phyloP scores from a whole-genome alignment of 2,888 invertebrate genomes.

The Nineta flava region DNA sequence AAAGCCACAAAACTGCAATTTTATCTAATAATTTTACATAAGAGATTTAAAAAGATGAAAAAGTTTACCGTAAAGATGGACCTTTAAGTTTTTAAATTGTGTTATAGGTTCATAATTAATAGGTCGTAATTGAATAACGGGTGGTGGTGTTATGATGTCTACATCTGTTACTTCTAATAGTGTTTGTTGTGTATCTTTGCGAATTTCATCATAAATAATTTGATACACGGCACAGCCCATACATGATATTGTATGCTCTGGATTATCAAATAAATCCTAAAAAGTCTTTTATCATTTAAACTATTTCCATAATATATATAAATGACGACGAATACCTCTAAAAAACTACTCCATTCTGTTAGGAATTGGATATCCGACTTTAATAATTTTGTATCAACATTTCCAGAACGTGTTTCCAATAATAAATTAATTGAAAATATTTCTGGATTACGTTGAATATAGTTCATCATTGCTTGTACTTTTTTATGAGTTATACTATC shows the following conservation, averaged over 20 bases:
- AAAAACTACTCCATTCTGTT: constrained; percentile 44
- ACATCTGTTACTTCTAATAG: constrained; percentile 26
- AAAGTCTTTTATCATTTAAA: constrained; percentile 14
- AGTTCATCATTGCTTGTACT: constrained; percentile 36
- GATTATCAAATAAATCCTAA: constrained; percentile 47
- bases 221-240: constrained; percentile 70
- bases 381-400: constrained; percentile 40
- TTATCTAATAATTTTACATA: neutral
- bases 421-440: constrained; percentile 39
- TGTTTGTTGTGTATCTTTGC: constrained; percentile 30
- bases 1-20: too few relatives aligned
- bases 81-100: constrained; percentile 51
- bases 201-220: constrained; percentile 33
- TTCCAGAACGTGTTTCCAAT: constrained; percentile 37
- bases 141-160: constrained; percentile 21
- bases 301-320: neutral
- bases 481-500: constrained; percentile 31
- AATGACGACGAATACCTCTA: constrained; percentile 10
- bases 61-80: constrained; percentile 49
- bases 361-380: constrained; percentile 37
- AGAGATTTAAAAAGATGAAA: too few relatives aligned
- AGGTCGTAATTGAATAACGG: constrained; percentile 38
- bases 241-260: constrained; percentile 49
- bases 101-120: constrained; percentile 48
- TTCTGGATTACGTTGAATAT: constrained; percentile 30